phyloP scores from a whole-genome alignment of 2,113 vertebrate genomes.

The Brevimyrus niger region DNA sequence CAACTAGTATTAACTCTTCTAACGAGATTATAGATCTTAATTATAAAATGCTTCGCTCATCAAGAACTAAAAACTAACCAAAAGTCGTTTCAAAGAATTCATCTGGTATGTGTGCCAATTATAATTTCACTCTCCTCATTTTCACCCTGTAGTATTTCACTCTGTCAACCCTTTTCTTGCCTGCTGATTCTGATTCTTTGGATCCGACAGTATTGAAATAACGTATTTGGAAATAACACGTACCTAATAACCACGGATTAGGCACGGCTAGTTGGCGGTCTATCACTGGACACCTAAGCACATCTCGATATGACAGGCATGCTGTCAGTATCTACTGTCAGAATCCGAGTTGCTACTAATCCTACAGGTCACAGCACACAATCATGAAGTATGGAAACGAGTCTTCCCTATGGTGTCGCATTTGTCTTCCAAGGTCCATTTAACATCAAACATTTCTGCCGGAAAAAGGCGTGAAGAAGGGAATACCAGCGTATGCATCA shows the following conservation, averaged over 20 bases:
- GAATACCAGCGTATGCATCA: background rate
- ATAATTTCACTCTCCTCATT: background rate
- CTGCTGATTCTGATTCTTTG: background rate
- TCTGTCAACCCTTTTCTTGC: background rate
- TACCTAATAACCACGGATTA: background rate
- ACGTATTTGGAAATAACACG: background rate
- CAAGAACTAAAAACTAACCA: background rate
- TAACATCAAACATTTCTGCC: background rate
- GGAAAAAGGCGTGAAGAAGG: background rate
- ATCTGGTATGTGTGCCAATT: background rate
- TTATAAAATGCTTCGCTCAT: background rate
- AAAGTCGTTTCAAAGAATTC: background rate
- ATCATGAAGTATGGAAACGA: background rate
- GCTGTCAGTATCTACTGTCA: background rate
- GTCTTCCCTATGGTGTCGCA: background rate
- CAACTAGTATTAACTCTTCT: background rate
- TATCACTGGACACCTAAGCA: background rate
- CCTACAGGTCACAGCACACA: conserved; percentile 4
- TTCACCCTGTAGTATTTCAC: background rate
- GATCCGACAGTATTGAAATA: background rate
- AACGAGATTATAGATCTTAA: background rate
- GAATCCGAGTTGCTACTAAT: background rate
- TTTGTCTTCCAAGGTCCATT: background rate
- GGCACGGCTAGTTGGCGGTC: background rate
- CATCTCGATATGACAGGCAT: background rate